Evolutionary conservation across 2,888 invertebrate genomes (phyloP), one percentile per base, ranked within the genome.

Genomic region (Sinelater perroti): DNA sequence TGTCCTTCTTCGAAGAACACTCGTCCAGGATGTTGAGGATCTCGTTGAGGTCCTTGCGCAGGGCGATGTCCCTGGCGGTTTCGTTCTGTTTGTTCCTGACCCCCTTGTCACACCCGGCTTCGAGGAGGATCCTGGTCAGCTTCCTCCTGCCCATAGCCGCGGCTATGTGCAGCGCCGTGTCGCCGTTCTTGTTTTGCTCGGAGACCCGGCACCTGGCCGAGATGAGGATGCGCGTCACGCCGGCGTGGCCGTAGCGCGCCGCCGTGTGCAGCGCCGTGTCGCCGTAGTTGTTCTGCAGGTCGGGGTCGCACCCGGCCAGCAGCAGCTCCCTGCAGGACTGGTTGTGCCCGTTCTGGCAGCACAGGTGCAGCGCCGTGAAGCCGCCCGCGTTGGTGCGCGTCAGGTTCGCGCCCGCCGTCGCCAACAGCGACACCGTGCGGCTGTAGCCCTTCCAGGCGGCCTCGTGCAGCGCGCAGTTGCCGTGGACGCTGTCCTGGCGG

Each of bases 331-430:
- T 79, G 70, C 93, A 92, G 66, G 93, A 90, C 81, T 97, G 96
- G 81, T 97, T 97, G 81, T 97, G 97, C 0, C 97, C 97, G 78
- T 95, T 95, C 82, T 97, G 97, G 70, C 95, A 94, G 58, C 95
- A 91, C 65, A 97, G 85, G 81, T 97, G 97, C 35, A 97, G 84
- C n/a, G 97, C 87, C 10, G 93, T 90, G 79, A 96, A 95, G 4
- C 96, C 96, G 42, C 92, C 93, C 68, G 89, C 85, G 79, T 93
- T 93, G 72, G 87, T 83, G 56, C 84, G 82, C 62, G 85, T 82
- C 59, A 88, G 75, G 56, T 85, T 80, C 11, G 87, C 86, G 47
- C 85, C 85, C 66, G 85, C 84, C 46, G 87, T 85, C 42, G 87
- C 87, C 61, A 96, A 83, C 33, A 87, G 78, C 64, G 90, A 87